These are phyloP conservation scores for Tursiops truncatus DNA, from an alignment of 2,113 vertebrate species.

Conservation along the genomic window DNA sequence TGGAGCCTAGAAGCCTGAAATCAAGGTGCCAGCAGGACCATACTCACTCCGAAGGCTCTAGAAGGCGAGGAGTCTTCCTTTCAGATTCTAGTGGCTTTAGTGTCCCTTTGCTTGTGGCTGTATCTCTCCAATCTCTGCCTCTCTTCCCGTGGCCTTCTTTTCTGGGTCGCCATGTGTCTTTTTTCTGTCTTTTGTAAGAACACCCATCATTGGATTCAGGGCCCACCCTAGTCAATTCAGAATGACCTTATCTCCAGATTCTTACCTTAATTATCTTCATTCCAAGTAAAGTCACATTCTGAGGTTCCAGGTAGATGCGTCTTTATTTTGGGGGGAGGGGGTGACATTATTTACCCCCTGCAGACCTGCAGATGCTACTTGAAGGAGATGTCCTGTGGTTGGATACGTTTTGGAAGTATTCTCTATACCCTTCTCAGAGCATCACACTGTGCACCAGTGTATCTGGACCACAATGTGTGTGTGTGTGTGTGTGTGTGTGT, in stretches of 20 bases:
- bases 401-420: neutral
- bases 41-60: neutral
- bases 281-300: neutral
- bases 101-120: neutral
- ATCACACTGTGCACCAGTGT: neutral
- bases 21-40: neutral
- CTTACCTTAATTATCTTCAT: neutral
- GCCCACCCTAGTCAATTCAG: neutral
- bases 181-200: neutral
- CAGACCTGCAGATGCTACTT: neutral
- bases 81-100: neutral
- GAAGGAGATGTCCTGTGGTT: neutral
- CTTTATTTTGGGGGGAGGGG: fast-evolving
- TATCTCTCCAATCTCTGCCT: neutral
- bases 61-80: neutral
- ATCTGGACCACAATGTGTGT: neutral
- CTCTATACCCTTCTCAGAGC: neutral
- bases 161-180: neutral
- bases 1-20: neutral
- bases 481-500: neutral
- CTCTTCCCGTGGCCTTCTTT: neutral
- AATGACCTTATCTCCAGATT: neutral
- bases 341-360: neutral
- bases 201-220: neutral
- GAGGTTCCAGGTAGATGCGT: neutral